Conservation (phyloP, 1,140 invertebrate genomes). For the Andricus grossulariae region DNA sequence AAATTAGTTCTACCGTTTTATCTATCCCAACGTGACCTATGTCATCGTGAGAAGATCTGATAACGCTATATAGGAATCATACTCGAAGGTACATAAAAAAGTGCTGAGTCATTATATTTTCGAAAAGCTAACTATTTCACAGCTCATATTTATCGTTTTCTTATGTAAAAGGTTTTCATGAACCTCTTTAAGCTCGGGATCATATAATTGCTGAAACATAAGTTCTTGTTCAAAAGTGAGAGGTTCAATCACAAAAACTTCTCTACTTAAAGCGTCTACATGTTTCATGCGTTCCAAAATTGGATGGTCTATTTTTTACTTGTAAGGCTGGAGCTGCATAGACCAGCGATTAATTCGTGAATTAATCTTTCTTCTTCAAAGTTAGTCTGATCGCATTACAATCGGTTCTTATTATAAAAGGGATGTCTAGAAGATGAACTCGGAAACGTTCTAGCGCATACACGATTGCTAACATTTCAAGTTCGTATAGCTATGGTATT, state of each 20-base stretch:
- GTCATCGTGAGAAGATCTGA: conserved; percentile 44
- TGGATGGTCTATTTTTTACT: too few species aligned
- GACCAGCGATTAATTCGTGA: conserved; percentile 22
- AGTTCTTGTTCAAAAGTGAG: too few species aligned
- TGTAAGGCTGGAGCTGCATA: not conserved
- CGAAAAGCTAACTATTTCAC: conserved; percentile 34
- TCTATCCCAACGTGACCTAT: conserved; percentile 42
- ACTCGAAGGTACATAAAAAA: conserved; percentile 50
- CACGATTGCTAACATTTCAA: not conserved
- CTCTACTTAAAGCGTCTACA: too few species aligned
- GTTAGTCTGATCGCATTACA: conserved; percentile 16
- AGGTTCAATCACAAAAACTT: too few species aligned
- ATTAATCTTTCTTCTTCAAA: conserved; percentile 27
- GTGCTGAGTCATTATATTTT: conserved; percentile 33
- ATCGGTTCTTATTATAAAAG: conserved; percentile 2
- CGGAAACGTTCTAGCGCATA: conserved; percentile 8
- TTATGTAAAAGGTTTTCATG: not conserved
- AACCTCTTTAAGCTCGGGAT: too few species aligned
- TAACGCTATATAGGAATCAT: conserved; percentile 44
- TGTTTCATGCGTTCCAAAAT: too few species aligned
- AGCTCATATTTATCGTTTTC: conserved; percentile 34
- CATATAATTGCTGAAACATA: conserved; percentile 18
- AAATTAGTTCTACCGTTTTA: conserved; percentile 30
- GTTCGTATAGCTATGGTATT: not conserved
- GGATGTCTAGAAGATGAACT: conserved; percentile 12